Evolutionary conservation across 1,140 invertebrate species (phyloP), one percentile per base, ranked within the genome.

Genomic region (Rhizoglyphus robini): DNA sequence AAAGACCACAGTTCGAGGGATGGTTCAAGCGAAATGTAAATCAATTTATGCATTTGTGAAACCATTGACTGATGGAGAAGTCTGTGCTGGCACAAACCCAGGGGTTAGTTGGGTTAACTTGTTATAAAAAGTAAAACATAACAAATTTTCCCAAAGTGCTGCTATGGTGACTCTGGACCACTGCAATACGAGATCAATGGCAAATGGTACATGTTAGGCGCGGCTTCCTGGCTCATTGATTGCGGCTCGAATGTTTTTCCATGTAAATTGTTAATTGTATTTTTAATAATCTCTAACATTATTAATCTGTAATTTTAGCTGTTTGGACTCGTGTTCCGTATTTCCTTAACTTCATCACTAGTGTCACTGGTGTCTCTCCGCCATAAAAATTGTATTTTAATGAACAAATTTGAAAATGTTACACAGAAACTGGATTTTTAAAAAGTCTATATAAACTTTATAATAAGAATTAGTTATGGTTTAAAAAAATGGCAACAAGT

Each of bases 221-320:
- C 92, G 3, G 90, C 87, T 0, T 90, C 88, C 0, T 91, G 90
- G 71, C 88, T 88, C 0, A 89, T 87, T 0, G 71, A 69, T 20
- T 64, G 65, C 62, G 66, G 32, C 30, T 2, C 4, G 3, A 13
- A 18, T 23, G 32, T 15, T 1, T 5, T 27, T 54, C 66, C 66
- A n/a, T 46, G 36, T 41, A n/a, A n/a, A n/a, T 11, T 11, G 18
- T 41, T n/a, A n/a, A n/a, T 41, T 11, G 8, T 41, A 11, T 41
- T 11, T 41, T 41, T 8, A 41, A 41, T 11, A 11, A n/a, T n/a
- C n/a, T 41, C 18, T 11, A 11, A 11, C 18, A 11, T n/a, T n/a
- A 41, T 41, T 18, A 11, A 41, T 41, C 36, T n/a, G n/a, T n/a
- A n/a, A n/a, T 11, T 41, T 41, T 41, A 41, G 36, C 36, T 27